Evolutionary conservation across 2,888 invertebrate genomes (phyloP).

Genomic region (Unio pictorum): DNA sequence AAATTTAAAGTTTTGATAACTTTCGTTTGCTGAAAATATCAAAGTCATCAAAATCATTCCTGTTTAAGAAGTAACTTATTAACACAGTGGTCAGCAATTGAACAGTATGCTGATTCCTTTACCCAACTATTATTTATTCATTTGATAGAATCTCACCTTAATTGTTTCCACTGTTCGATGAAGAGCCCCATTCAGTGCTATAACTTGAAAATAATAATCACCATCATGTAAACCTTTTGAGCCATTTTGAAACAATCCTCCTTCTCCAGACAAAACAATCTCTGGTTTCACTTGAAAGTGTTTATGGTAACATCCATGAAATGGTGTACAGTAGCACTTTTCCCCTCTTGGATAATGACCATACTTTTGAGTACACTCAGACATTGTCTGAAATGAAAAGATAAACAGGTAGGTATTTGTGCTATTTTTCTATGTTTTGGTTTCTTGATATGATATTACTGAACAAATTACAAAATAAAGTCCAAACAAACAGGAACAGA

Average conservation of each 20-base stretch:
- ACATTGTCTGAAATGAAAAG: slow-evolving; percentile 5
- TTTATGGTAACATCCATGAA: slow-evolving; percentile 6
- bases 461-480: neutral
- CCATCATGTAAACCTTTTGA: slow-evolving; percentile 2
- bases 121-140: neutral
- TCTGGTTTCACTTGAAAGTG: slow-evolving; percentile 2
- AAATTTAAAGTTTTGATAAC: too few species aligned
- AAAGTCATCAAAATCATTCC: too few species aligned
- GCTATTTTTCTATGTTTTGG: neutral
- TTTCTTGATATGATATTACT: neutral
- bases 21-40: too few species aligned
- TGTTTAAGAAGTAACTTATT: too few species aligned
- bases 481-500: neutral
- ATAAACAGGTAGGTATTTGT: neutral
- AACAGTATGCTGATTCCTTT: too few species aligned
- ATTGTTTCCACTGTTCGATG: neutral
- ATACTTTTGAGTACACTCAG: slow-evolving; percentile 11
- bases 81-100: too few species aligned
- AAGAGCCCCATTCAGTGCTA: slow-evolving; percentile 1
- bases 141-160: neutral
- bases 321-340: slow-evolving; percentile 13
- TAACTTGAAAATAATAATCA: slow-evolving; percentile 5
- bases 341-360: slow-evolving; percentile 20
- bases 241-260: neutral
- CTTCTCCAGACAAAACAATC: neutral